A percentile compares a stretch with the other conserved stretches of the same genome.
phyloP scores from a whole-genome alignment of 2,113 vertebrate species.

The Naja naja region DNA sequence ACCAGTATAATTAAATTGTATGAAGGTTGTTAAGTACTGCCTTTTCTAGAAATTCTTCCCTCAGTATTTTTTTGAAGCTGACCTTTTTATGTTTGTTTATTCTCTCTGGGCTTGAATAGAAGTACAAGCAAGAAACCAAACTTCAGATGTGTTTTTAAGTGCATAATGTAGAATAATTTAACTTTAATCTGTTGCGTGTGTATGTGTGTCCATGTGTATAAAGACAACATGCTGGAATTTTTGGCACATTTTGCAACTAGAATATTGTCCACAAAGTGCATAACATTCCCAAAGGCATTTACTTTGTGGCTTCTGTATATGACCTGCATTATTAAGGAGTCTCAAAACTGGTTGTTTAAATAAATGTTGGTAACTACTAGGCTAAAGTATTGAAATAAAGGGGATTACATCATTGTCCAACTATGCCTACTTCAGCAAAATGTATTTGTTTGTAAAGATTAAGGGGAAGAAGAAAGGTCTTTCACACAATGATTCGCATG shows the following conservation, averaged over 20 bases:
- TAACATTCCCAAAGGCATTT: slow-evolving; percentile 66
- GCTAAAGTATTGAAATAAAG: slow-evolving; percentile 71
- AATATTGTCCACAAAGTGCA: slow-evolving; percentile 49
- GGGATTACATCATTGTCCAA: slow-evolving; percentile 69
- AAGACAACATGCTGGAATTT: slow-evolving; percentile 56
- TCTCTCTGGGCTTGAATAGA: slow-evolving; percentile 44
- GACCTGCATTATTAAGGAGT: slow-evolving; percentile 72
- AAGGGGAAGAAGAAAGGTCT: slow-evolving; percentile 58
- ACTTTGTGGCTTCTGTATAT: slow-evolving; percentile 77
- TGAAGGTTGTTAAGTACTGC: slow-evolving; percentile 10
- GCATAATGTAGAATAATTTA: slow-evolving; percentile 43
- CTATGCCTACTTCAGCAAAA: slow-evolving; percentile 71
- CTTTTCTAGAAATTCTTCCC: slow-evolving; percentile 8
- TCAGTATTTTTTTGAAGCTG: background rate
- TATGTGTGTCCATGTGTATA: slow-evolving; percentile 14
- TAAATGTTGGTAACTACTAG: slow-evolving; percentile 68
- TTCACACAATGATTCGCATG: slow-evolving; percentile 70
- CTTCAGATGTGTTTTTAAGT: slow-evolving; percentile 36
- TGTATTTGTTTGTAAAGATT: slow-evolving; percentile 73
- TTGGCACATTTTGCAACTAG: slow-evolving; percentile 55
- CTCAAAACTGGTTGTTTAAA: slow-evolving; percentile 76
- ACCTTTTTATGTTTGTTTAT: slow-evolving; percentile 34
- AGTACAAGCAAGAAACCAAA: slow-evolving; percentile 54
- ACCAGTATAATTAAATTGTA: background rate
- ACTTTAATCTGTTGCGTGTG: slow-evolving; percentile 50